phyloP scores from a whole-genome alignment of 2,113 vertebrate species.

The Triplophysa dalaica region DNA sequence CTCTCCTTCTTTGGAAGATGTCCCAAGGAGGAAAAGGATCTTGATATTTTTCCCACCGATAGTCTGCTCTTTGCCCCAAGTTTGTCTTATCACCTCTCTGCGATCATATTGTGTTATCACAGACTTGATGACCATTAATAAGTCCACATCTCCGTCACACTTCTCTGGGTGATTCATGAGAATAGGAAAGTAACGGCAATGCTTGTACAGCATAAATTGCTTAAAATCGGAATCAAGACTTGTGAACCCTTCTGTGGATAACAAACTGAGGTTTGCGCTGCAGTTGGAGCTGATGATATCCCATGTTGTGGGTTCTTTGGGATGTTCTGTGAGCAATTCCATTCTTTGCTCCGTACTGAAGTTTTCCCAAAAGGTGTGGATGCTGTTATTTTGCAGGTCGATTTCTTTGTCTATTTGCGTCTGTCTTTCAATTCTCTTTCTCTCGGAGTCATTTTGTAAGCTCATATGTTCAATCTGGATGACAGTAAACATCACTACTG shows the following conservation, averaged over 20 bases:
- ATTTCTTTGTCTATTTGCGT: slow-evolving; percentile 55
- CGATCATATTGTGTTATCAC: slow-evolving; percentile 90
- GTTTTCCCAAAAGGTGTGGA: neutral
- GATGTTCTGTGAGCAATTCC: neutral
- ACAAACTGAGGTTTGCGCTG: no score
- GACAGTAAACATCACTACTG: slow-evolving; percentile 75
- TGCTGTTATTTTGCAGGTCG: slow-evolving; percentile 54
- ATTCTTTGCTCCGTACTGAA: slow-evolving; percentile 79
- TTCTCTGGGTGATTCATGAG: slow-evolving; percentile 89
- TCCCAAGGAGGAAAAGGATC: slow-evolving; percentile 86
- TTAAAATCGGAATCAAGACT: slow-evolving; percentile 83
- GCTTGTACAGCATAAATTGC: slow-evolving; percentile 89
- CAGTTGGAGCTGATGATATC: no score
- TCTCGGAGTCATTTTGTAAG: slow-evolving; percentile 65
- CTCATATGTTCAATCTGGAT: slow-evolving; percentile 77
- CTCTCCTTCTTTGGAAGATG: slow-evolving; percentile 81
- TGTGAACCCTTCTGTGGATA: no score
- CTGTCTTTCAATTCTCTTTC: slow-evolving; percentile 63
- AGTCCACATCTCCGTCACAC: slow-evolving; percentile 75
- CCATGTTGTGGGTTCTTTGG: neutral
- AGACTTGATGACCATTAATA: slow-evolving; percentile 92
- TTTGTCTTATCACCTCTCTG: slow-evolving; percentile 89
- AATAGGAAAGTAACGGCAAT: slow-evolving; percentile 93
- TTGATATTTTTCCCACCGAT: slow-evolving; percentile 77
- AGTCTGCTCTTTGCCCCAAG: slow-evolving; percentile 87